Percentiles rank a stretch among this genome's conserved stretches.
Evolutionary conservation across 2,113 vertebrate species (phyloP).

Genomic region (Cebidichthys violaceus): DNA sequence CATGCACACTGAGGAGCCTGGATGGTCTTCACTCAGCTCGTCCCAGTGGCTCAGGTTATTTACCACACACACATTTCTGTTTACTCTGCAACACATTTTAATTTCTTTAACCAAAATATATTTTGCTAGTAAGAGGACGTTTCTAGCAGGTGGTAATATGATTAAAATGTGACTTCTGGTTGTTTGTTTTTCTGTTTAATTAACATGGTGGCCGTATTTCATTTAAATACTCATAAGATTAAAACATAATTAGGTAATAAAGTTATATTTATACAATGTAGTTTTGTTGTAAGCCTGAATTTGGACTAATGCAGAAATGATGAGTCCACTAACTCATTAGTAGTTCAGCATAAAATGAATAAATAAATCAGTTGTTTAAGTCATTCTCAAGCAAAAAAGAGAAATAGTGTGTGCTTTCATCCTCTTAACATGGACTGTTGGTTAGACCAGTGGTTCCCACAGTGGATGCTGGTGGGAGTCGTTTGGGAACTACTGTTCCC

Average conservation of each 20-base stretch:
- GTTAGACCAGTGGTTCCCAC: neutral
- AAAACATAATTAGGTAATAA: neutral
- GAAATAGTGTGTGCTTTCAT: neutral
- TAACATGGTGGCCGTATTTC: neutral
- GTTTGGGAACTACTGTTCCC: neutral
- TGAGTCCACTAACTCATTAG: neutral
- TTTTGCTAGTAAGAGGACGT: constrained; percentile 10
- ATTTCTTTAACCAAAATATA: constrained; percentile 17
- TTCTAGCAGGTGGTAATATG: neutral
- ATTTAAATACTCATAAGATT: neutral
- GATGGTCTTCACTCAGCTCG: constrained; percentile 40
- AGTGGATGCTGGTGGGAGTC: neutral
- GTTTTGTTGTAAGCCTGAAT: neutral
- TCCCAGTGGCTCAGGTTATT: constrained; percentile 46
- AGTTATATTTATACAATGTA: neutral
- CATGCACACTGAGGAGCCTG: constrained; percentile 45
- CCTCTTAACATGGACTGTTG: neutral
- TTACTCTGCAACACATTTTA: neutral
- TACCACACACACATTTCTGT: constrained; percentile 8
- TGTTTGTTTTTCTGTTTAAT: constrained; percentile 10
- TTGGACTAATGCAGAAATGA: neutral
- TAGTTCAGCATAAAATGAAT: neutral
- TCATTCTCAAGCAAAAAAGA: neutral
- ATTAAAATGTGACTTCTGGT: constrained; percentile 5
- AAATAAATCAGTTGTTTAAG: neutral